These are phyloP conservation scores for Lampris incognitus DNA, from an alignment of 2,113 vertebrate species.

Conservation along the genomic window DNA sequence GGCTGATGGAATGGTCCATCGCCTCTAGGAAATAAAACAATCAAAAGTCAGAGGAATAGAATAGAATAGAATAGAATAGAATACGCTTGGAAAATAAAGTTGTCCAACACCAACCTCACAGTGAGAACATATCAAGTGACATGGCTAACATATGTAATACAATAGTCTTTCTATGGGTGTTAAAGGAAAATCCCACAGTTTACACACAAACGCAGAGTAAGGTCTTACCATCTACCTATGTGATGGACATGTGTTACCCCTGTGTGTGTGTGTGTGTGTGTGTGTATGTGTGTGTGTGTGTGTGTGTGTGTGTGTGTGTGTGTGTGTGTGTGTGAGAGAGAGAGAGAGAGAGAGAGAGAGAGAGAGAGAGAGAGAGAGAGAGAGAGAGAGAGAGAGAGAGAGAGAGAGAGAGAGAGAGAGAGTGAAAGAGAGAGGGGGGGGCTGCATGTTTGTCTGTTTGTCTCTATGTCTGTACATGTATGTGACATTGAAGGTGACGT, in stretches of 20 bases:
- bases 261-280: not conserved
- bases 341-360: too few relatives aligned
- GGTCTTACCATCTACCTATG: too few relatives aligned
- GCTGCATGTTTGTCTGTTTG: not conserved
- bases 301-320: not conserved
- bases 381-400: too few relatives aligned
- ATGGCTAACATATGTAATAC: too few relatives aligned
- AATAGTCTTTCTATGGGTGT: not conserved
- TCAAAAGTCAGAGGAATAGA: not conserved
- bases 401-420: too few relatives aligned
- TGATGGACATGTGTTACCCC: not conserved
- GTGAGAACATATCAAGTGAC: too few relatives aligned
- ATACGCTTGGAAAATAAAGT: not conserved
- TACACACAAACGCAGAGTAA: not conserved
- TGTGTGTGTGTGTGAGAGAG: too few relatives aligned
- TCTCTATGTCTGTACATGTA: not conserved
- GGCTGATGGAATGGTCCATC: constrained; percentile 34
- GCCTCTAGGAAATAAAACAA: constrained; percentile 44
- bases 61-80: constrained; percentile 4
- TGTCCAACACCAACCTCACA: not conserved
- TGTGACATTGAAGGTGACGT: constrained; percentile 9
- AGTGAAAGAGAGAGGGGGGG: too few relatives aligned
- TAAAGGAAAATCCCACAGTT: not conserved
- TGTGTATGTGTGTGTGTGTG: not conserved
- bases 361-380: too few relatives aligned